These are phyloP conservation scores for Sitta carolinensis DNA, from an alignment of 2,797 vertebrate genomes.

Conservation along the genomic window DNA sequence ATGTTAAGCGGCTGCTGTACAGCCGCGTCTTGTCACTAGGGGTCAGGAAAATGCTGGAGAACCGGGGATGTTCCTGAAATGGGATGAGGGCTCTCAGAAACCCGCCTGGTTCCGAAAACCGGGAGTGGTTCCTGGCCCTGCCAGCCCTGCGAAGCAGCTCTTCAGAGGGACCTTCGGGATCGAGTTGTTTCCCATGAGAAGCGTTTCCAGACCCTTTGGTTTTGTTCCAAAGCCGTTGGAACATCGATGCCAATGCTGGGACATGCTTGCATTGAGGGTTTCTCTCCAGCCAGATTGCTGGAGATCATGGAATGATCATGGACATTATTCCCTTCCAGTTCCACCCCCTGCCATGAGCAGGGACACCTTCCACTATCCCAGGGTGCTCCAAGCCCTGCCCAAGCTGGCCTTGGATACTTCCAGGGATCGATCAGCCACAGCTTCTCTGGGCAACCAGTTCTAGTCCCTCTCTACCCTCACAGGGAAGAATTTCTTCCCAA, in stretches of 20 bases:
- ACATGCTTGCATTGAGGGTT: fast-evolving
- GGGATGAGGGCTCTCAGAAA: neutral
- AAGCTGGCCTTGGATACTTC: neutral
- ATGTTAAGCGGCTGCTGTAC: neutral
- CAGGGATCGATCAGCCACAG: neutral
- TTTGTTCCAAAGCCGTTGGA: neutral
- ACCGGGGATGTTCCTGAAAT: neutral
- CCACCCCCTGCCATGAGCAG: no score
- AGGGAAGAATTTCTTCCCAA: neutral
- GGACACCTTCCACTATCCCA: neutral
- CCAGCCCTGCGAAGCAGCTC: neutral
- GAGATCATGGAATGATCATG: neutral
- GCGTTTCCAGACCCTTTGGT: neutral
- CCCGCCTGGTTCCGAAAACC: fast-evolving
- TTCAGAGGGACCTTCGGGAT: neutral
- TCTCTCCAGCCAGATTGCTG: neutral
- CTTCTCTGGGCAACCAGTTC: neutral
- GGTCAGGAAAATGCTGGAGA: conserved; percentile 59
- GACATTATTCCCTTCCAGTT: neutral
- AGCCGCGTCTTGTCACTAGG: conserved; percentile 30
- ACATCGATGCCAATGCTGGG: fast-evolving
- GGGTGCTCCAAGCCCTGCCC: fast-evolving
- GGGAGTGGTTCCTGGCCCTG: neutral
- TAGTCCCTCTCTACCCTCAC: neutral
- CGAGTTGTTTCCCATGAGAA: fast-evolving